Evolutionary conservation across 2,888 invertebrate genomes (phyloP).

Genomic region (Lordiphosa andalusiaca): DNA sequence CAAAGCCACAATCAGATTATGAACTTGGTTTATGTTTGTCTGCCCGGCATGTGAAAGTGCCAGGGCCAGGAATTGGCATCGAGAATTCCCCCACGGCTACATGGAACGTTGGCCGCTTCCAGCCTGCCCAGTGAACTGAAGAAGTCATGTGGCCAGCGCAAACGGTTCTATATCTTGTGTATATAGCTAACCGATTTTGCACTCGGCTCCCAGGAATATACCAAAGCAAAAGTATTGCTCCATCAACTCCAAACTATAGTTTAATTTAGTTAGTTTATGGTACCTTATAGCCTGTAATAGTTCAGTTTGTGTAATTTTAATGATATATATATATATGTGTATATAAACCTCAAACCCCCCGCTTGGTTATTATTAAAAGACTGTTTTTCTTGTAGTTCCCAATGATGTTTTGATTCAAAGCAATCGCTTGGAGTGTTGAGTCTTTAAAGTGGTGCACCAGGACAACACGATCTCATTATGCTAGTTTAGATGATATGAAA

Average conservation of each 20-base stretch:
- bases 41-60: conserved; percentile 9
- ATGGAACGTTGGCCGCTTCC: conserved; percentile 21
- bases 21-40: conserved; percentile 28
- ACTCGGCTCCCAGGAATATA: conserved; percentile 41
- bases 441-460: conserved; percentile 35
- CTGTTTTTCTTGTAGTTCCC: conserved; percentile 43
- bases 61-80: conserved; percentile 13
- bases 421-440: not conserved
- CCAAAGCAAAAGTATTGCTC: conserved; percentile 69
- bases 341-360: conserved; percentile 53
- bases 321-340: not conserved
- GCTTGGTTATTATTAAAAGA: conserved; percentile 62
- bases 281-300: conserved; percentile 68
- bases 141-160: conserved; percentile 30
- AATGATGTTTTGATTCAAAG: not conserved
- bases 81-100: not conserved
- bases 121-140: conserved; percentile 31
- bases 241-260: conserved; percentile 29
- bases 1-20: conserved; percentile 21
- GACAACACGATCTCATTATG: conserved; percentile 63
- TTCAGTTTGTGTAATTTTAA: conserved; percentile 40
- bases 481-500: conserved; percentile 29
- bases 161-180: conserved; percentile 46
- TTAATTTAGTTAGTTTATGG: conserved; percentile 43
- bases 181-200: conserved; percentile 43